phyloP scores from a whole-genome alignment of 2,797 vertebrate species.

The Sylvia borin region DNA sequence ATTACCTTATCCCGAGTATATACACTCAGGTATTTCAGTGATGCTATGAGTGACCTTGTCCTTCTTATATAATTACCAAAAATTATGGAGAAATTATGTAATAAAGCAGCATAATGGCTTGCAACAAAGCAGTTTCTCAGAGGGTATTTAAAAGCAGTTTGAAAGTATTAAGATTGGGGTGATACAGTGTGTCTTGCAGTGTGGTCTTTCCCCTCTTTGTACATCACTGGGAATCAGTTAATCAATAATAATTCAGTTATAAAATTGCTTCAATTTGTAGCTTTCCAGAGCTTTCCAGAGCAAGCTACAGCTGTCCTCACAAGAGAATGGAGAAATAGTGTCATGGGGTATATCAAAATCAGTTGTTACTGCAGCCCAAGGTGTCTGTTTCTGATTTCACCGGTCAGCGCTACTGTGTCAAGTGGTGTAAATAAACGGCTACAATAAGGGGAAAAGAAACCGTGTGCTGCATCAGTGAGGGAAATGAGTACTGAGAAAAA shows the following conservation, averaged over 20 bases:
- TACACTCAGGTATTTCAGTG: constrained; percentile 9
- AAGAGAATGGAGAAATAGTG: background rate
- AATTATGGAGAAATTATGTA: constrained; percentile 34
- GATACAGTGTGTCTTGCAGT: background rate
- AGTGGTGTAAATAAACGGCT: background rate
- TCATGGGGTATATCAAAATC: background rate
- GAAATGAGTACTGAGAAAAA: background rate
- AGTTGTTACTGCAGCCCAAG: background rate
- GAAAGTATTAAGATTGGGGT: background rate
- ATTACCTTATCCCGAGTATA: constrained; percentile 14
- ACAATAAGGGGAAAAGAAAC: background rate
- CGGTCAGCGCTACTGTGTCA: background rate
- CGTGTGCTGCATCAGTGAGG: background rate
- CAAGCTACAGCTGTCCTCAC: background rate
- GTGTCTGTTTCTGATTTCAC: constrained; percentile 33
- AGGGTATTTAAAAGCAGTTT: constrained; percentile 44
- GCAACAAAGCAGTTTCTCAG: constrained; percentile 37
- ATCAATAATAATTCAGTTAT: constrained; percentile 1
- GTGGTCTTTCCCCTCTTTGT: constrained; percentile 17
- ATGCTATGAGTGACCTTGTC: constrained; percentile 1
- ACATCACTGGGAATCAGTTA: background rate
- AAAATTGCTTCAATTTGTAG: background rate
- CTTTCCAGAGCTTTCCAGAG: constrained; percentile 1
- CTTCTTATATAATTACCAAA: constrained; percentile 13
- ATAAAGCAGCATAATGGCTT: constrained; percentile 21